Base-by-base conservation (phyloP, 2,113 vertebrate genomes). In the Glaucidium brasilianum region DNA sequence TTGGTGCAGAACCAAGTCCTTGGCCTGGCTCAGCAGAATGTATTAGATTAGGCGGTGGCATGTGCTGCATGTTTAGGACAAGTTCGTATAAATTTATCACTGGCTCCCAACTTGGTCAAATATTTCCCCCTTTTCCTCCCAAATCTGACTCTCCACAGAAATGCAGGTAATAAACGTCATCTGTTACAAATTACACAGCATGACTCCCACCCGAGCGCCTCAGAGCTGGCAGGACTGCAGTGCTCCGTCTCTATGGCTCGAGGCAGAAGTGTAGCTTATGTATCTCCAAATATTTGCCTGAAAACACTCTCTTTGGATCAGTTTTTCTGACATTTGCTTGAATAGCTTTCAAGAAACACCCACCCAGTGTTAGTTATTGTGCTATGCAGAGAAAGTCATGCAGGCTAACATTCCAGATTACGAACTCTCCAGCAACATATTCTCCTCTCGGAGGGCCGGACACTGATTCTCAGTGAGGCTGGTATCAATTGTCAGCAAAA, bases 241-340 rank as follows among this genome's bases (percentile, higher is more conserved):
- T 0, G 0, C 88, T 66, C 63, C 2, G 2, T 72, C 73, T 71
- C 81, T 11, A 2, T 32, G 79, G 85, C 94, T 94, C 8, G 1
- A 95, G 95, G 95, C 88, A 94, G 32, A 58, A 94, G 83, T 32
- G 64, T 10, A 86, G 92, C 82, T 92, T 68, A 34, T 64, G 66
- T 15, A 86, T 81, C 94, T 92, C 92, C 97, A 96, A 84, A 81
- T 75, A 91, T 78, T 71, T 95, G 79, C 95, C 85, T 89, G 94
- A 84, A 91, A 96, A 94, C 4, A 0, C 89, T 95, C 39, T 0
- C 86, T 91, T 90, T 96, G 95, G 95, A 95, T 82, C 73, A 12
- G 15, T n/a, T 87, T 91, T 95, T 58, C 56, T 87, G 91, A 85
- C 92, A 79, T 85, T 90, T 73, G 66, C 92, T 91, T 94, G 89